A percentile compares a stretch with the other conserved stretches of the same genome.
Evolutionary conservation across 1,140 invertebrate genomes (phyloP).

Genomic region (Bombus affinis): DNA sequence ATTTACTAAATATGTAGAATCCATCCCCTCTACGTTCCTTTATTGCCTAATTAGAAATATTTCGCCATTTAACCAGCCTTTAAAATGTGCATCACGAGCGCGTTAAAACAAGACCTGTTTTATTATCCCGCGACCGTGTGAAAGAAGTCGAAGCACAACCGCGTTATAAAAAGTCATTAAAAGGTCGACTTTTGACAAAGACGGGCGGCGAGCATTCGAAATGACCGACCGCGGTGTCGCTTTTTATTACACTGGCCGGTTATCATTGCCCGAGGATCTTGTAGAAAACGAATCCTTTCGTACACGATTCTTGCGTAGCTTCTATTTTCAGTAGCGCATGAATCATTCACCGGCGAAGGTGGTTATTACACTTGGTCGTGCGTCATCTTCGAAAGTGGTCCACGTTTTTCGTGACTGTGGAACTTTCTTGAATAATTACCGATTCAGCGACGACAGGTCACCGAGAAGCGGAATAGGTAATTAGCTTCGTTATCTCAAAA

Average conservation of each 20-base stretch:
- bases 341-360: slow-evolving; percentile 11
- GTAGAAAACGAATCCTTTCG: slow-evolving; percentile 35
- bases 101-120: slow-evolving; percentile 40
- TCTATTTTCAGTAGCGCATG: slow-evolving; percentile 39
- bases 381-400: slow-evolving; percentile 19
- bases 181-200: slow-evolving; percentile 53
- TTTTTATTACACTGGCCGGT: slow-evolving; percentile 68
- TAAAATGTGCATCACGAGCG: background rate
- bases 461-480: background rate
- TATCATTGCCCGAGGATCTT: slow-evolving; percentile 72
- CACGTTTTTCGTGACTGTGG: background rate
- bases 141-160: slow-evolving; percentile 4
- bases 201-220: slow-evolving; percentile 26
- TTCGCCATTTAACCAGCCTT: background rate
- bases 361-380: background rate
- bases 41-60: background rate
- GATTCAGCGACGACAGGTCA: background rate
- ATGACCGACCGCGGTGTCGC: slow-evolving; percentile 42
- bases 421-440: background rate
- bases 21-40: background rate
- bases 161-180: slow-evolving; percentile 32
- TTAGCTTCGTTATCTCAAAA: background rate
- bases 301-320: background rate
- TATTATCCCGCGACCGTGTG: slow-evolving; percentile 38
- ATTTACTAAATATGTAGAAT: background rate